Evolutionary conservation across 2,797 vertebrate species (phyloP).

Genomic region (Myotis daubentonii): DNA sequence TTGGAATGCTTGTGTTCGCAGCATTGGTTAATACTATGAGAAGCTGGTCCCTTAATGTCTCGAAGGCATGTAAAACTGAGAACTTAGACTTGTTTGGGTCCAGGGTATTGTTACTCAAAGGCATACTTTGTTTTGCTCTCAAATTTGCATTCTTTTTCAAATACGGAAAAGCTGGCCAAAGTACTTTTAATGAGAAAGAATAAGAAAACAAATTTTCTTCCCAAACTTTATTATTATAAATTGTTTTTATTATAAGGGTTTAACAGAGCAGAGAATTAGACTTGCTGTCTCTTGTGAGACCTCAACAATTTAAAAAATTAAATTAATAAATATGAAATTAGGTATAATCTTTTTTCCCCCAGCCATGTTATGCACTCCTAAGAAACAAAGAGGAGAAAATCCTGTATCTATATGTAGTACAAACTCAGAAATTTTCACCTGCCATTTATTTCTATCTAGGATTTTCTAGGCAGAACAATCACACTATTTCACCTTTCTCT

Average conservation of each 20-base stretch:
- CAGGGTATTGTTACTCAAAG: not conserved
- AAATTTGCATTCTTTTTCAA: not conserved
- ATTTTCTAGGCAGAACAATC: not conserved
- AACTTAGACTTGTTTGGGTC: not conserved
- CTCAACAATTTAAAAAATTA: slow-evolving; percentile 46
- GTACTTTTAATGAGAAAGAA: slow-evolving; percentile 26
- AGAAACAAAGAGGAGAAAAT: not conserved
- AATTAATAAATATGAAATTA: slow-evolving; percentile 67
- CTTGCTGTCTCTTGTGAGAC: not conserved
- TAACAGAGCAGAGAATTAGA: slow-evolving; percentile 47
- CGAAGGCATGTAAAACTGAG: not conserved
- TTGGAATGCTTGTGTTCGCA: not conserved
- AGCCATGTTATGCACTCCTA: not conserved
- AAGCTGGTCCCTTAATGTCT: not conserved
- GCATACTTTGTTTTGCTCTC: not conserved
- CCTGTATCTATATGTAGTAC: not conserved
- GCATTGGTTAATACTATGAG: not conserved
- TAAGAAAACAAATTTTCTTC: slow-evolving; percentile 18
- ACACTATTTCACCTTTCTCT: not conserved
- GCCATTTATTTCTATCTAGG: not conserved
- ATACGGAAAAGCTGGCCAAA: not conserved
- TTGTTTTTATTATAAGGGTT: slow-evolving; percentile 19
- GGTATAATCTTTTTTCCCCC: not conserved
- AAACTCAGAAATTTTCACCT: slow-evolving; percentile 31
- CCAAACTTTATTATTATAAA: slow-evolving; percentile 48